Conservation (phyloP, 2,888 invertebrate species). For the Drosophila neonasuta region DNA sequence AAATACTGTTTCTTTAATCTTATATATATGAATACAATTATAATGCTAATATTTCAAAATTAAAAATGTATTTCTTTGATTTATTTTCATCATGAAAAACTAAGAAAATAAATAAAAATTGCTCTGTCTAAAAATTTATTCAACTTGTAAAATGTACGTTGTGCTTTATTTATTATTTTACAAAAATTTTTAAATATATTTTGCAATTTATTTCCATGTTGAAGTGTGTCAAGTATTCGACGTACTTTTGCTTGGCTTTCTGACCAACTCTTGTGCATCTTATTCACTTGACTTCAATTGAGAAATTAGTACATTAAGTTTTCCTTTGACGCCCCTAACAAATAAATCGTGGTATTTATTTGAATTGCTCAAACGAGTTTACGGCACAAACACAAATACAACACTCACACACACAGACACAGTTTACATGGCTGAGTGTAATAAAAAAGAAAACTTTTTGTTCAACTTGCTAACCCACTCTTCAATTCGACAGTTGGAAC, state of each 20-base stretch:
- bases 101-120: too few relatives aligned
- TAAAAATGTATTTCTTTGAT: too few relatives aligned
- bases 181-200: background rate
- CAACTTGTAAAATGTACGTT: background rate
- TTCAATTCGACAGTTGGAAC: slow-evolving; percentile 30
- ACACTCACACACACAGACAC: slow-evolving; percentile 4
- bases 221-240: slow-evolving; percentile 16
- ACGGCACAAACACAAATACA: slow-evolving; percentile 38
- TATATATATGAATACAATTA: too few relatives aligned
- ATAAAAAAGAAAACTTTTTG: slow-evolving; percentile 58
- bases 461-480: slow-evolving; percentile 52
- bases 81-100: too few relatives aligned
- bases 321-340: slow-evolving; percentile 69
- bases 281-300: slow-evolving; percentile 74
- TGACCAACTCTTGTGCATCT: slow-evolving; percentile 31
- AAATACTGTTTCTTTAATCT: too few relatives aligned
- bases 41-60: too few relatives aligned
- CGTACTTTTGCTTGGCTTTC: background rate
- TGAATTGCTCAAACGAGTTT: slow-evolving; percentile 70
- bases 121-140: background rate
- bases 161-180: background rate
- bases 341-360: slow-evolving; percentile 71
- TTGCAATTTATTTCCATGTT: background rate
- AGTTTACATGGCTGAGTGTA: slow-evolving; percentile 11
- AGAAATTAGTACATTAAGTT: slow-evolving; percentile 80